phyloP scores from a whole-genome alignment of 2,113 vertebrate genomes.

The Emydocephalus ijimae region DNA sequence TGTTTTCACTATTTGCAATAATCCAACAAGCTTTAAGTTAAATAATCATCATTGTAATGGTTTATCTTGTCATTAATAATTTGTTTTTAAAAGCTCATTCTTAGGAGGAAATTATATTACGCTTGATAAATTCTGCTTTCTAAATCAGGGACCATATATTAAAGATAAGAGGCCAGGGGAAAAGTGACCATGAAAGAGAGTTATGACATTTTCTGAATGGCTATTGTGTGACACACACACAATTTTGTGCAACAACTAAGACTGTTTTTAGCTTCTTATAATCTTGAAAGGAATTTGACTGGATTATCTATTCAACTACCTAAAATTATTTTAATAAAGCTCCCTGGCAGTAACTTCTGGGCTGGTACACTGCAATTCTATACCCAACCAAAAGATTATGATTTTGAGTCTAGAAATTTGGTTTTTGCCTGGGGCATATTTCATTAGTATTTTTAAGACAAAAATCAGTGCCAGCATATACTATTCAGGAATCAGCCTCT shows the following conservation, averaged over 20 bases:
- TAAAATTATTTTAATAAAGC: not conserved
- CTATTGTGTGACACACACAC: not conserved
- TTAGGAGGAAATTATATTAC: not conserved
- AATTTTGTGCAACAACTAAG: not conserved
- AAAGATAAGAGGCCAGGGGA: not conserved
- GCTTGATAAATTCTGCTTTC: not conserved
- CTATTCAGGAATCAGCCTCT: not conserved
- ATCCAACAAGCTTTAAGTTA: not conserved
- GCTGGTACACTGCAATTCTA: not conserved
- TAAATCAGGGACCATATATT: not conserved
- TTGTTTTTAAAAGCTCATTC: not conserved
- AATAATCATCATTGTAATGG: not conserved
- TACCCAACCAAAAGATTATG: not conserved
- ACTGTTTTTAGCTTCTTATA: not conserved
- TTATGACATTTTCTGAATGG: not conserved
- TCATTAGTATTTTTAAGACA: not conserved
- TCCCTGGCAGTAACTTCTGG: not conserved
- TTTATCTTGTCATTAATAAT: slow-evolving; percentile 6
- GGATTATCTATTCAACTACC: not conserved
- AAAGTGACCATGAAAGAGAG: not conserved
- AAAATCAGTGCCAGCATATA: not conserved
- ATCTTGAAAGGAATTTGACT: not conserved
- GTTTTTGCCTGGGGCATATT: not conserved
- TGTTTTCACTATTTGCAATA: not conserved
- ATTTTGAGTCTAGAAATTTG: not conserved